These are phyloP conservation scores for Gulo gulo DNA, from an alignment of 2,113 vertebrate genomes.

Conservation along the genomic window DNA sequence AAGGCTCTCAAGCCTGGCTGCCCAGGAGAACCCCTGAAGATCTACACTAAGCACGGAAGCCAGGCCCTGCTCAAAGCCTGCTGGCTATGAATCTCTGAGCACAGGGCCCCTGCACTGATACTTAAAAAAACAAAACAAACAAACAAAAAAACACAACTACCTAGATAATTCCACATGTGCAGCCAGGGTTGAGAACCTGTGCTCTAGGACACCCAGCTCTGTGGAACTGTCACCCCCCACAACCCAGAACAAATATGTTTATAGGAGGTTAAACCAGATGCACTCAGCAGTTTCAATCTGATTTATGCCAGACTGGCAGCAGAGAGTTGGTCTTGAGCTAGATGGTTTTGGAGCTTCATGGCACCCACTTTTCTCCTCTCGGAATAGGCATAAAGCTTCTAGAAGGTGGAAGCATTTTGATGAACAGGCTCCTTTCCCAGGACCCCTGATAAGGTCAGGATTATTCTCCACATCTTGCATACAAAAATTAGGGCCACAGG, in stretches of 20 bases:
- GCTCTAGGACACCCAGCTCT: neutral
- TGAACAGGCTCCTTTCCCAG: neutral
- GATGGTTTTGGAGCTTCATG: neutral
- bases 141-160: neutral
- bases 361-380: neutral
- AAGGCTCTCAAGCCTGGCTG: neutral
- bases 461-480: conserved; percentile 29
- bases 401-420: neutral
- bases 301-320: neutral
- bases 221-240: neutral
- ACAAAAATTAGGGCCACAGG: neutral
- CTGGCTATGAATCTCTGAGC: neutral
- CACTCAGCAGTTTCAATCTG: neutral
- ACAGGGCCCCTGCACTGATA: no score
- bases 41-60: neutral
- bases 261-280: neutral
- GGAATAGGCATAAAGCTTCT: neutral
- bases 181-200: neutral
- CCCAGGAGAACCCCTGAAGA: neutral
- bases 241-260: neutral
- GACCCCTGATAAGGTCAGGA: neutral
- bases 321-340: neutral
- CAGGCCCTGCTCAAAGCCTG: neutral
- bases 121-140: neutral
- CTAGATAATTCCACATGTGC: neutral